Conservation (phyloP, 2,797 vertebrate species). For the Peromyscus nudipes region DNA sequence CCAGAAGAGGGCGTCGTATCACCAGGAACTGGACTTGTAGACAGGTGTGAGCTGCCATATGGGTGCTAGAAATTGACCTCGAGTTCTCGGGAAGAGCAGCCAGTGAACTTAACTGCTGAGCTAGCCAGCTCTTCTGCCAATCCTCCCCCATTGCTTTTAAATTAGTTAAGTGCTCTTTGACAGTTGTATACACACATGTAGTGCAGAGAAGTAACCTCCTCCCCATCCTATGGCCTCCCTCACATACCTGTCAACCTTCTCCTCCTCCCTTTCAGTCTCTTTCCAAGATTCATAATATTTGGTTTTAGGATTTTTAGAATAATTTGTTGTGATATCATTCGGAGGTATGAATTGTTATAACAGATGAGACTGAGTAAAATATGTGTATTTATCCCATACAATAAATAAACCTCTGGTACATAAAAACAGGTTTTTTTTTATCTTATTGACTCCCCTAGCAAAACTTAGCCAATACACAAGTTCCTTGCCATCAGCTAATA, state of each 20-base stretch:
- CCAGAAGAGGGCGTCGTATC: not conserved
- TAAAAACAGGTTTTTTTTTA: slow-evolving; percentile 27
- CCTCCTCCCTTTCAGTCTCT: not conserved
- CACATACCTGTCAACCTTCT: not conserved
- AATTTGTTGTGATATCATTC: not conserved
- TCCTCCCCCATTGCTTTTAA: no score
- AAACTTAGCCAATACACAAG: slow-evolving; percentile 56
- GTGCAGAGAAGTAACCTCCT: fast-evolving
- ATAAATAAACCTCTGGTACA: slow-evolving; percentile 8
- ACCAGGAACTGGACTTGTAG: not conserved
- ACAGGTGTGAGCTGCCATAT: not conserved
- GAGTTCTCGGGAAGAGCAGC: not conserved
- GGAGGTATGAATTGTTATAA: not conserved
- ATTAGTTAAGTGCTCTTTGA: not conserved
- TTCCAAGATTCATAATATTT: not conserved
- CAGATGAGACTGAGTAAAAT: not conserved
- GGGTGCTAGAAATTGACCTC: not conserved
- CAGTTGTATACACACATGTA: not conserved
- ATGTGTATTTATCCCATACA: not conserved
- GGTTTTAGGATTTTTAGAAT: not conserved
- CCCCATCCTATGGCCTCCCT: no score
- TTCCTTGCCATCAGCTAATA: not conserved
- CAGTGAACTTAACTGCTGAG: not conserved
- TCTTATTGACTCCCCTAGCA: not conserved
- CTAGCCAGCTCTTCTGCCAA: not conserved